phyloP scores from a whole-genome alignment of 2,797 vertebrate genomes.

The Aselliscus stoliczkanus region DNA sequence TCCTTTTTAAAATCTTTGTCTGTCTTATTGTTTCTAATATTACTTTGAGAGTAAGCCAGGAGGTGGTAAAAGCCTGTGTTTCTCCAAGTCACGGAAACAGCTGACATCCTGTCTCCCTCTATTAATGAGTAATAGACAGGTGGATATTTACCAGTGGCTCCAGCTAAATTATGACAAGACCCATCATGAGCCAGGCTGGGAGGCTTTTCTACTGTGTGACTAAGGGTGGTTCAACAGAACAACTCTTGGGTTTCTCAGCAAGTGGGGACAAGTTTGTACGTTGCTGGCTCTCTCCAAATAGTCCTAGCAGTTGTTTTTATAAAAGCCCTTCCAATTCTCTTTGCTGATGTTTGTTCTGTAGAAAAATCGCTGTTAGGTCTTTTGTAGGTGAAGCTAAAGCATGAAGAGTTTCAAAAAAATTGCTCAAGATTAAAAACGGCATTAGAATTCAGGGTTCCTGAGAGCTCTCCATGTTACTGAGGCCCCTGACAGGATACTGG shows the following conservation, averaged over 20 bases:
- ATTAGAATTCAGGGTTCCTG: not conserved
- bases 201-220: slow-evolving; percentile 66
- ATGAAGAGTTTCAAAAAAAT: slow-evolving; percentile 24
- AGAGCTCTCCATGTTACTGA: not conserved
- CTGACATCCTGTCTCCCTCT: slow-evolving; percentile 76
- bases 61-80: slow-evolving; percentile 69
- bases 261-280: slow-evolving; percentile 63
- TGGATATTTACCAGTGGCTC: slow-evolving; percentile 73
- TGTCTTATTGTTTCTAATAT: slow-evolving; percentile 67
- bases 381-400: slow-evolving; percentile 55
- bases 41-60: slow-evolving; percentile 73
- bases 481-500: not conserved
- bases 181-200: slow-evolving; percentile 58
- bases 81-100: slow-evolving; percentile 74
- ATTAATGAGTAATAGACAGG: slow-evolving; percentile 75
- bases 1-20: slow-evolving; percentile 54
- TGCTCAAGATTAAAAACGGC: not conserved
- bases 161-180: slow-evolving; percentile 75
- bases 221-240: slow-evolving; percentile 50
- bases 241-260: slow-evolving; percentile 59
- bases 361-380: slow-evolving; percentile 58
- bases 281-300: slow-evolving; percentile 56
- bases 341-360: slow-evolving; percentile 61
- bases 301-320: slow-evolving; percentile 69
- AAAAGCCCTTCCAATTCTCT: slow-evolving; percentile 63